These are phyloP conservation scores for Panulirus ornatus DNA, from an alignment of 1,140 invertebrate genomes.

Conservation along the genomic window DNA sequence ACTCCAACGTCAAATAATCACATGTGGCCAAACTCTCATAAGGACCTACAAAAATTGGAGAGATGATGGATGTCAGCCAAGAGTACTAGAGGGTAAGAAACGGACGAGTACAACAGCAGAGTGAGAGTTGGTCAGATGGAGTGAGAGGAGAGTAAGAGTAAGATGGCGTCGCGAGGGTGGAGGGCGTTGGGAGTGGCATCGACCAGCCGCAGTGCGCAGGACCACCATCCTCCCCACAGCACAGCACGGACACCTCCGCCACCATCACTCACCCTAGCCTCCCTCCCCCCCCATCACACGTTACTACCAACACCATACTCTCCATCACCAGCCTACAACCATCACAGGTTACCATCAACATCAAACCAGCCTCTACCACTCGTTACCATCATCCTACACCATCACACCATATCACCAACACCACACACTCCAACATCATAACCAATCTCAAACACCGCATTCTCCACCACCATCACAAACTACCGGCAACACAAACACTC, in stretches of 20 bases:
- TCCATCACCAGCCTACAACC: too few relatives aligned
- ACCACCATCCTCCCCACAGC: too few relatives aligned
- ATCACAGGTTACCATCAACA: neutral
- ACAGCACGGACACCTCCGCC: neutral
- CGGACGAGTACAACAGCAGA: too few relatives aligned
- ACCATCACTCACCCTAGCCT: neutral
- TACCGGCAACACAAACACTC: neutral
- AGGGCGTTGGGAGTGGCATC: neutral
- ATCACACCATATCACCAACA: too few relatives aligned
- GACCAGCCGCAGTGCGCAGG: neutral
- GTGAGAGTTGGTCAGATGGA: neutral
- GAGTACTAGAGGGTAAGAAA: neutral
- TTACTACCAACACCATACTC: neutral
- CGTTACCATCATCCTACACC: too few relatives aligned
- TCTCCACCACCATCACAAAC: neutral
- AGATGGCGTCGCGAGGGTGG: constrained; percentile 1
- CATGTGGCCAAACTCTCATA: too few relatives aligned
- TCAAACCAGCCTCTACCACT: neutral
- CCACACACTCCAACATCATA: neutral
- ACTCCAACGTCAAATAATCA: too few relatives aligned
- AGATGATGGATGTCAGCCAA: too few relatives aligned
- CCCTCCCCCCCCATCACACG: neutral
- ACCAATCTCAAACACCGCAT: neutral
- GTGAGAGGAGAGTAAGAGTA: neutral
- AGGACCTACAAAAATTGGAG: too few relatives aligned